Evolutionary conservation across 2,888 invertebrate genomes (phyloP).

Genomic region (Stenoptilia bipunctidactyla): DNA sequence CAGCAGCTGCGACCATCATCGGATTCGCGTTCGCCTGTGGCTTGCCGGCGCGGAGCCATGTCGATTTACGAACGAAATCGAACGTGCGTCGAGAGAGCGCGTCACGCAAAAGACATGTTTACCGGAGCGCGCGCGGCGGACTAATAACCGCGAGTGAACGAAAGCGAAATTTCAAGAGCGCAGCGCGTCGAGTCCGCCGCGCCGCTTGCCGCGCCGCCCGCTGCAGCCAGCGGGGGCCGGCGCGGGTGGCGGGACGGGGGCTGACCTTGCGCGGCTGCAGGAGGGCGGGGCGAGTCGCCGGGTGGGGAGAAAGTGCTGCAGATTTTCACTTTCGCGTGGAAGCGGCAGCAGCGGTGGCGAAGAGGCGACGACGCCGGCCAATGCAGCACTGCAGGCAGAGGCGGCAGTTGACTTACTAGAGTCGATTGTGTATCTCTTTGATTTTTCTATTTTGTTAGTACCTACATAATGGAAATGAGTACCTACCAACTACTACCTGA

Average conservation of each 20-base stretch:
- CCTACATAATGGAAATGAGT: too few relatives aligned
- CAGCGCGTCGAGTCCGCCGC: constrained; percentile 55
- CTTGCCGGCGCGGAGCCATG: constrained; percentile 66
- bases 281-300: constrained; percentile 38
- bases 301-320: constrained; percentile 64
- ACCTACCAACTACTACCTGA: too few relatives aligned
- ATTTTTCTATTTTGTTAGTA: too few relatives aligned
- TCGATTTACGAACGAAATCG: constrained; percentile 55
- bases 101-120: constrained; percentile 73
- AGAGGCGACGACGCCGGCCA: neutral
- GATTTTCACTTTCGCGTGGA: constrained; percentile 65
- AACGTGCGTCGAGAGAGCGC: constrained; percentile 49
- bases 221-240: constrained; percentile 29
- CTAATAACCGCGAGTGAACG: constrained; percentile 73
- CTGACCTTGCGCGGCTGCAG: constrained; percentile 36
- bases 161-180: constrained; percentile 80
- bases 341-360: constrained; percentile 35
- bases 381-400: neutral
- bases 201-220: constrained; percentile 17
- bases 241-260: constrained; percentile 26
- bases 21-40: constrained; percentile 57
- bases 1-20: constrained; percentile 79
- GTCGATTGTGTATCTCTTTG: too few relatives aligned
- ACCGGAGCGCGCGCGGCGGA: constrained; percentile 71
- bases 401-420: neutral